Evolutionary conservation across 2,888 invertebrate species (phyloP).

Genomic region (Ichneumoninae sp.): DNA sequence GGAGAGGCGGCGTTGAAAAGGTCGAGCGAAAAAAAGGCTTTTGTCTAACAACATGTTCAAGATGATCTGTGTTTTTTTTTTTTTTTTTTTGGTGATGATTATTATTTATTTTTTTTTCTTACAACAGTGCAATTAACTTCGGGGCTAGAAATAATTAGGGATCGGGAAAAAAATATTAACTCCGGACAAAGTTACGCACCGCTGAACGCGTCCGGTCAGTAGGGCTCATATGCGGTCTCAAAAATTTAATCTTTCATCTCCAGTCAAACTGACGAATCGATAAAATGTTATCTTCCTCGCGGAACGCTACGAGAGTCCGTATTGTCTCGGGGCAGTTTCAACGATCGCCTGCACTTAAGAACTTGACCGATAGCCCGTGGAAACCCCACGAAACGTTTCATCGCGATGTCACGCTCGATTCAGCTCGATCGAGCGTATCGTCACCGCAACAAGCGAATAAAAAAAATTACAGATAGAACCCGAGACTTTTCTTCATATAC

Average conservation of each 20-base stretch:
- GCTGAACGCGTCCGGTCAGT: no score
- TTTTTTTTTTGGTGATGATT: not conserved
- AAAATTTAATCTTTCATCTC: no score
- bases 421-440: conserved; percentile 36
- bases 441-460: conserved; percentile 14
- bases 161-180: not conserved
- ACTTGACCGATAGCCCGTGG: not conserved
- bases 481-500: conserved; percentile 31
- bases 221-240: no score
- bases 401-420: conserved; percentile 55
- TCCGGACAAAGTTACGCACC: not conserved
- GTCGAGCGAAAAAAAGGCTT: not conserved
- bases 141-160: conserved; percentile 10
- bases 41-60: not conserved
- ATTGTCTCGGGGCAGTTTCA: no score
- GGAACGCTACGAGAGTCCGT: no score
- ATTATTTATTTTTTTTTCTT: not conserved
- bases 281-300: no score
- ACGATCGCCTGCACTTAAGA: no score
- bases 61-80: no score
- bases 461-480: conserved; percentile 23
- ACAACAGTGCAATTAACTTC: not conserved
- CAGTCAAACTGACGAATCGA: no score
- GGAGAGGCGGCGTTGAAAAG: not conserved
- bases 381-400: conserved; percentile 32